These are phyloP conservation scores for Tretioscincus oriximinensis DNA, from an alignment of 2,113 vertebrate species.

Conservation along the genomic window DNA sequence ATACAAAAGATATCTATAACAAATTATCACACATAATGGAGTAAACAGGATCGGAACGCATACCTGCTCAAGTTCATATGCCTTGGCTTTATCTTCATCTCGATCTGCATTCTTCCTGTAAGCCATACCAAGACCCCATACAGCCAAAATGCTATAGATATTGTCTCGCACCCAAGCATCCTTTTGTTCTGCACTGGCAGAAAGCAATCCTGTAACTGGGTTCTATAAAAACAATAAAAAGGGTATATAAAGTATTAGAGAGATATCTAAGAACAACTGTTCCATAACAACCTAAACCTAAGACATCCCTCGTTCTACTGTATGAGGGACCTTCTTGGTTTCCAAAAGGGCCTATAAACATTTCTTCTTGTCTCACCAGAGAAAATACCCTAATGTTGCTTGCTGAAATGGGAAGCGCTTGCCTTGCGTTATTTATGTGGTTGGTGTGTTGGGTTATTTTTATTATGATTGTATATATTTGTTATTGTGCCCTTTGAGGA, in stretches of 20 bases:
- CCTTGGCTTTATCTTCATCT: conserved; percentile 97
- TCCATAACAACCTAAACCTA: neutral
- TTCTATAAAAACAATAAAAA: conserved; percentile 74
- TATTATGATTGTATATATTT: too few relatives aligned
- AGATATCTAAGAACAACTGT: neutral
- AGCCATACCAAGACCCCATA: conserved; percentile 97
- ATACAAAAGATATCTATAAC: rapidly evolving
- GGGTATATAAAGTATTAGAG: neutral
- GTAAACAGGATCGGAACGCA: neutral
- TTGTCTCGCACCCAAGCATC: conserved; percentile 98
- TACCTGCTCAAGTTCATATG: conserved; percentile 97
- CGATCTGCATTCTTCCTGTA: conserved; percentile 97
- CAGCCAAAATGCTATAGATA: conserved; percentile 92
- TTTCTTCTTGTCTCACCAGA: too few relatives aligned
- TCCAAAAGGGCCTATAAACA: too few relatives aligned
- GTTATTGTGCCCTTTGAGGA: too few relatives aligned
- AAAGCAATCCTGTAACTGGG: conserved; percentile 90
- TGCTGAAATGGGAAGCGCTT: too few relatives aligned
- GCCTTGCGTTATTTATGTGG: too few relatives aligned
- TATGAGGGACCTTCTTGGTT: too few relatives aligned
- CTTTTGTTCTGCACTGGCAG: conserved; percentile 86
- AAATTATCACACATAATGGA: neutral
- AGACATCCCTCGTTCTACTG: too few relatives aligned
- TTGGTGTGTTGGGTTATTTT: too few relatives aligned
- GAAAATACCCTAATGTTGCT: too few relatives aligned